A percentile compares a stretch with the other conserved stretches of the same genome.
Evolutionary conservation across 2,797 vertebrate species (phyloP).

Genomic region (Megaceryle alcyon): DNA sequence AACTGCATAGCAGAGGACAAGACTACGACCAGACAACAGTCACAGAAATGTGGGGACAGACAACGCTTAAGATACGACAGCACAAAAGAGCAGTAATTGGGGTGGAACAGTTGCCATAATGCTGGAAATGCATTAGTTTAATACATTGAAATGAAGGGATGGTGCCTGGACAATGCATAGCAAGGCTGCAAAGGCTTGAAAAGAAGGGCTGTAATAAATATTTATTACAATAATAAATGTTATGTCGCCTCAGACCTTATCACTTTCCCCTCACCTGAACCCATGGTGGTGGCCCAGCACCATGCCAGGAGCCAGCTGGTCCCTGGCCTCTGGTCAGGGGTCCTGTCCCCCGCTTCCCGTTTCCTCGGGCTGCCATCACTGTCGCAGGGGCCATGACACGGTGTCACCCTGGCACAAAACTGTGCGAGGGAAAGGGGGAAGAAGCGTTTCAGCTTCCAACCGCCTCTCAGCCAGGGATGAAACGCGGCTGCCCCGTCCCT

Average conservation of each 20-base stretch:
- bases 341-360: accelerated
- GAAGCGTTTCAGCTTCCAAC: neutral
- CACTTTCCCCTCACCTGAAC: no score
- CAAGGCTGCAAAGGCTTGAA: neutral
- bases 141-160: accelerated
- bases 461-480: neutral
- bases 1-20: neutral
- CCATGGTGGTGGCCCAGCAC: neutral
- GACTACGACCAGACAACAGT: neutral
- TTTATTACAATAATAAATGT: accelerated
- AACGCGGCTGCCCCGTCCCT: neutral
- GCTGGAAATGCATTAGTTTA: accelerated
- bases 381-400: accelerated
- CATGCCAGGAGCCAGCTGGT: neutral
- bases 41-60: neutral
- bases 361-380: neutral
- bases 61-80: neutral
- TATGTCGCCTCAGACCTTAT: neutral
- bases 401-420: neutral
- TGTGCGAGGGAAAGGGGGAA: accelerated
- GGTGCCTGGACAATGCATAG: accelerated
- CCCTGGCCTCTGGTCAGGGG: neutral
- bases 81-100: neutral
- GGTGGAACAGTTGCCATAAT: accelerated
- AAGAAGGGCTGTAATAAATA: neutral